phyloP scores from a whole-genome alignment of 2,113 vertebrate genomes.

The Crotalus viridis region DNA sequence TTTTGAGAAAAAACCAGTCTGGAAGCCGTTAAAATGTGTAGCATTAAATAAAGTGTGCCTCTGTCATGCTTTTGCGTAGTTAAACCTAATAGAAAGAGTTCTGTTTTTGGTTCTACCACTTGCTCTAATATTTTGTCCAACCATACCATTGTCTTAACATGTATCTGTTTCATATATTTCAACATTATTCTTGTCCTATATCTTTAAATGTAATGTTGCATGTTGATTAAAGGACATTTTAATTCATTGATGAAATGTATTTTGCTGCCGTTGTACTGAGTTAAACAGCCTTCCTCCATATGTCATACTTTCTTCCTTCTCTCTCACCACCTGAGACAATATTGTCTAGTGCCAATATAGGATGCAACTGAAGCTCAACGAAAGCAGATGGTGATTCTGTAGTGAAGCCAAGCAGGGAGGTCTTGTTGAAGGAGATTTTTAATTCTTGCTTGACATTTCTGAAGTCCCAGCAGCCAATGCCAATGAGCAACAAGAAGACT shows the following conservation, averaged over 20 bases:
- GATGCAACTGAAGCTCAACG: slow-evolving; percentile 50
- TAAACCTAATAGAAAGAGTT: too few species aligned
- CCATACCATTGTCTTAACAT: neutral
- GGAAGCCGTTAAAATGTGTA: too few species aligned
- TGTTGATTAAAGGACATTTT: slow-evolving; percentile 41
- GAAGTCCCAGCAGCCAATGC: slow-evolving; percentile 6
- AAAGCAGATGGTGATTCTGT: slow-evolving; percentile 65
- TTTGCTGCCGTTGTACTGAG: slow-evolving; percentile 41
- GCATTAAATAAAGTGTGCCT: too few species aligned
- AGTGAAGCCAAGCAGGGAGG: slow-evolving; percentile 52
- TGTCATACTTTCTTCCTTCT: slow-evolving; percentile 59
- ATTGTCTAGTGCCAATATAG: slow-evolving; percentile 53
- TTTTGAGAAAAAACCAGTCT: too few species aligned
- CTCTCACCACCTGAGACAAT: slow-evolving; percentile 67
- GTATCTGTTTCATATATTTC: slow-evolving; percentile 1
- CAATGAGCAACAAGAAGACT: slow-evolving; percentile 2
- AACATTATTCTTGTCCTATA: neutral
- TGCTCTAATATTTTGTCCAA: too few species aligned
- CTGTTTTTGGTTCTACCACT: too few species aligned
- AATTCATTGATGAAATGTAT: slow-evolving; percentile 54
- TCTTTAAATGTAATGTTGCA: slow-evolving; percentile 28
- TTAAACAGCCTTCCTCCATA: slow-evolving; percentile 60
- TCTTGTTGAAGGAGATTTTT: slow-evolving; percentile 8
- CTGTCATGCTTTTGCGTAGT: too few species aligned
- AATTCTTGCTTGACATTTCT: slow-evolving; percentile 37